A percentile compares a stretch with the other conserved stretches of the same genome.
Conservation (phyloP, 1,140 invertebrate genomes). For the Zaprionus tsacasi region DNA sequence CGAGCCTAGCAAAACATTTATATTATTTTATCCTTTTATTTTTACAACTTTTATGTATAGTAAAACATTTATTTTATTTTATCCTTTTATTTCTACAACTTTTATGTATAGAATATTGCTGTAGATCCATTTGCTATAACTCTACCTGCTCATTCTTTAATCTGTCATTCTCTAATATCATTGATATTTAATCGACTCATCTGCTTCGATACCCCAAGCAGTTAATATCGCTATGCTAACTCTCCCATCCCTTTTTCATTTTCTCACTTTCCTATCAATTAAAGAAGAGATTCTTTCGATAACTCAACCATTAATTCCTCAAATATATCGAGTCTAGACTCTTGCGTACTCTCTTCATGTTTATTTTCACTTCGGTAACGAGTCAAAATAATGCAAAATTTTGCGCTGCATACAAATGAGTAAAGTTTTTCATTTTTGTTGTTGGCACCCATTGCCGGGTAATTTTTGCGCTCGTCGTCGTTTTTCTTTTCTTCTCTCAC, state of each 20-base stretch:
- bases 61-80: not conserved
- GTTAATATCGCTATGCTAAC: not conserved
- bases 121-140: too few species aligned
- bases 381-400: constrained; percentile 80
- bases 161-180: not conserved
- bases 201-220: not conserved
- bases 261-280: too few species aligned
- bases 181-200: not conserved
- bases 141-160: not conserved
- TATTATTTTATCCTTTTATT: not conserved
- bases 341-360: constrained; percentile 52
- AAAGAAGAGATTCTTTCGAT: not conserved
- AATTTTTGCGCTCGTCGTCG: constrained; percentile 61
- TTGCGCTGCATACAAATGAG: constrained; percentile 83
- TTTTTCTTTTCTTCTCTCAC: constrained; percentile 24
- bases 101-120: not conserved
- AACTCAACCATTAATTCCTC: constrained; percentile 1
- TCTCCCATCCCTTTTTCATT: not conserved
- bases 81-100: not conserved
- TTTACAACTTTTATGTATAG: not conserved
- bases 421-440: constrained; percentile 73
- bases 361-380: constrained; percentile 63
- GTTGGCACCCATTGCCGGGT: constrained; percentile 57
- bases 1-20: too few species aligned
- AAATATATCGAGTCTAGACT: constrained; percentile 27